A percentile compares a stretch with the other conserved stretches of the same genome.
Conservation (phyloP, 2,797 vertebrate species). For the Leptatherina wallacei region DNA sequence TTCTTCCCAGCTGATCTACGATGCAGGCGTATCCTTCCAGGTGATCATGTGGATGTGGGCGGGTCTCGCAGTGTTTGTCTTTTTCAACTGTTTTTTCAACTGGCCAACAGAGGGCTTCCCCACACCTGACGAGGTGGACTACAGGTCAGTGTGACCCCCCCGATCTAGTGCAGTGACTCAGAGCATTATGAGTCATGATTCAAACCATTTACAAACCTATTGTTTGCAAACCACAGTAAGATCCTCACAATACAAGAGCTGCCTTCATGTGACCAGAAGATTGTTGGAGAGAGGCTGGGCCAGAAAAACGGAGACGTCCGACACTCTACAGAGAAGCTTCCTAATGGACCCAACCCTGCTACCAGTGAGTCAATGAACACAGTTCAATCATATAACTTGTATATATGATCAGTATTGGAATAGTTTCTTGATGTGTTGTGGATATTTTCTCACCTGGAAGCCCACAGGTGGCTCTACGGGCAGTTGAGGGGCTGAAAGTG, state of each 20-base stretch:
- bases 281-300: conserved; percentile 75
- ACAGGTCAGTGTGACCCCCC: conserved; percentile 76
- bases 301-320: conserved; percentile 74
- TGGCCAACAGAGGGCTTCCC: conserved; percentile 89
- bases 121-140: conserved; percentile 86
- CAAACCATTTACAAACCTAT: background rate
- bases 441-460: background rate
- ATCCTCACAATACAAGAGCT: conserved; percentile 75
- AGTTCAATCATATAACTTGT: background rate
- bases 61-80: conserved; percentile 85
- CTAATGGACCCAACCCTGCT: conserved; percentile 53
- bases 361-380: conserved; percentile 57
- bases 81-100: conserved; percentile 90
- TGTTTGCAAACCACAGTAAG: conserved; percentile 77
- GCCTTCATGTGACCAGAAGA: conserved; percentile 67
- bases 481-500: background rate
- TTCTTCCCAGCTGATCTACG: conserved; percentile 86
- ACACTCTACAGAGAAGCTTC: conserved; percentile 70
- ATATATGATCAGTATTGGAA: no score
- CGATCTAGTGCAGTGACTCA: background rate
- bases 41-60: conserved; percentile 91
- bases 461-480: background rate
- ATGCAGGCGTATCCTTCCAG: conserved; percentile 84
- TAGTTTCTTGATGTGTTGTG: no score
- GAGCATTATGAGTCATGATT: background rate